Evolutionary conservation across 2,888 invertebrate genomes (phyloP).

Genomic region (Ennomos fuscantarius): DNA sequence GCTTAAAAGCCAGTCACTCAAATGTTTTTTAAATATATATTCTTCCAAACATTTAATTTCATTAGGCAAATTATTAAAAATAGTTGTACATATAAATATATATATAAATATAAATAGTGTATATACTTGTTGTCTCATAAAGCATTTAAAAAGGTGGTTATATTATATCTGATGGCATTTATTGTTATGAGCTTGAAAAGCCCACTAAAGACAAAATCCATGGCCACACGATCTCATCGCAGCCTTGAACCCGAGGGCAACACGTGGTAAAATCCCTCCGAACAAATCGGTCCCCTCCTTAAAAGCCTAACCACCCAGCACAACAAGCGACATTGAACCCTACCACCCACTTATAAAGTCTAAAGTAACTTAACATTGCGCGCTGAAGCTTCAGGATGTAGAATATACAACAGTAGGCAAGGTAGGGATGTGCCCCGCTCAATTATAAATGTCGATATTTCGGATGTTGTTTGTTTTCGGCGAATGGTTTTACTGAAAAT

Average conservation of each 20-base stretch:
- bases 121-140: no score
- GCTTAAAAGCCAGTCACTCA: no score
- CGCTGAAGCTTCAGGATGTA: conserved; percentile 37
- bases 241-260: conserved; percentile 74
- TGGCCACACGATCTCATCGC: conserved; percentile 53
- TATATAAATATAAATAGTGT: no score
- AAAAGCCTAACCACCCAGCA: conserved; percentile 53
- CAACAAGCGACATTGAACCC: conserved; percentile 58
- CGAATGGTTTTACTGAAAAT: conserved; percentile 12
- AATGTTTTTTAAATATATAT: no score
- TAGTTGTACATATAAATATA: no score
- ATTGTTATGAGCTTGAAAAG: background rate
- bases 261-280: conserved; percentile 69
- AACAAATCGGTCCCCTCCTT: conserved; percentile 67
- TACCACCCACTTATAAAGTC: conserved; percentile 51
- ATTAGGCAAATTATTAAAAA: no score
- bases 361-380: conserved; percentile 51
- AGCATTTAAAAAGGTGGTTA: no score
- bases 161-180: no score
- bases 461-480: conserved; percentile 22
- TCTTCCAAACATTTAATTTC: no score
- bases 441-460: conserved; percentile 42
- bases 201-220: conserved; percentile 23
- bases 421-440: conserved; percentile 36
- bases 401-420: conserved; percentile 8